These are phyloP conservation scores for Calliphora vomitoria DNA, from an alignment of 2,888 invertebrate genomes.

Conservation along the genomic window DNA sequence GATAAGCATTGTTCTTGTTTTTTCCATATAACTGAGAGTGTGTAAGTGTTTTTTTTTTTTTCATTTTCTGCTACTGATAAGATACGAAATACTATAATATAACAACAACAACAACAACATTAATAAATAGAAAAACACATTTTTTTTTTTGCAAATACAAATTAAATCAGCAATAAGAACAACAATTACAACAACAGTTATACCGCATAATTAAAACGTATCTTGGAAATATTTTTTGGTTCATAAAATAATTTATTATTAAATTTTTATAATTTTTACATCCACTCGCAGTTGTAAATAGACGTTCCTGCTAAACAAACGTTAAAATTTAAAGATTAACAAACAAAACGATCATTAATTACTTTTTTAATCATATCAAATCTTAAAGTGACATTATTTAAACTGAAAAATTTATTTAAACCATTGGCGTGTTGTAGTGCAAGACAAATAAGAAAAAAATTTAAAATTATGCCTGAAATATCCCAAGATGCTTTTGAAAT, in stretches of 20 bases:
- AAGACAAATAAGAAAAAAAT: not conserved
- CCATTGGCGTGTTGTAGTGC: not conserved
- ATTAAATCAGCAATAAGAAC: not conserved
- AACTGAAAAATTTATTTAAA: not conserved
- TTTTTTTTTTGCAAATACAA: conserved; percentile 16
- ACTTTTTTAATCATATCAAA: not conserved
- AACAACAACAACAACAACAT: not conserved
- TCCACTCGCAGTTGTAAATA: conserved; percentile 63
- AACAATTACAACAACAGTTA: conserved; percentile 27
- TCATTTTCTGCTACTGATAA: conserved; percentile 39
- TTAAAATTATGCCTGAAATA: conserved; percentile 86
- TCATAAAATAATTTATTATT: conserved; percentile 54
- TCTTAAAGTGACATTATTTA: conserved; percentile 1
- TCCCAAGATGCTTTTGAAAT: conserved; percentile 86
- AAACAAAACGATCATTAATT: not conserved
- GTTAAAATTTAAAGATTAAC: conserved; percentile 1
- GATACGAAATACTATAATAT: conserved; percentile 8
- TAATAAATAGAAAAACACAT: conserved; percentile 5
- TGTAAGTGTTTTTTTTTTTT: conserved; percentile 9
- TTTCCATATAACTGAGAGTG: not conserved
- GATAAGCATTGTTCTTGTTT: not conserved
- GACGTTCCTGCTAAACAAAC: conserved; percentile 57
- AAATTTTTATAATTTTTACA: conserved; percentile 41
- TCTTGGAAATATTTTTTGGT: conserved; percentile 40
- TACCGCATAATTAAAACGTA: conserved; percentile 39